Evolutionary conservation across 2,888 invertebrate species (phyloP), one percentile per base, ranked within the genome.

Genomic region (Acholoe squamosa): DNA sequence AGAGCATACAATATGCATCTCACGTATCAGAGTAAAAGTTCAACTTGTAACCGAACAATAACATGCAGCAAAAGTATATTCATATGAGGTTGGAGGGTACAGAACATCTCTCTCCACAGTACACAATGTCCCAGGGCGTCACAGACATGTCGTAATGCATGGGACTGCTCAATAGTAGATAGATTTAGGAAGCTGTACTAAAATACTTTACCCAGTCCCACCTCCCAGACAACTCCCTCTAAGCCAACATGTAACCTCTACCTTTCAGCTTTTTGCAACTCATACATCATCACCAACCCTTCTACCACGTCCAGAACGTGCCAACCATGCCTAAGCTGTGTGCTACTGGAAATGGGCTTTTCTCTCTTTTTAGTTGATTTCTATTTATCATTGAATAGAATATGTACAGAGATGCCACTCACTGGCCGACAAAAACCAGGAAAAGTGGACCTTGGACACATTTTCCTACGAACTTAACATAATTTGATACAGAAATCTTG

Each of bases 211-310:
- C 71, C 7, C 28, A 71, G 71, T 28, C 19, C 71, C 28, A 71
- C 71, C 71, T 14, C 71, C 71, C 71, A 71, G 71, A 71, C 71
- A 14, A 71, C 71, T 71, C 71, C 71, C 71, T 71, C 71, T 71
- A 71, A 71, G 31, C 71, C 71, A 71, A 71, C 71, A 71, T 71
- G 71, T 25, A 71, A 71, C 71, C 71, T 71, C 25, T 28, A 71
- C 71, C 71, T 0, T 71, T 61, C 71, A 14, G n/a, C 31, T 71
- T 28, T 71, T 71, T 61, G 19, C 61, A 61, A 61, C 61, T 3
- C 61, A 61, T 61, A 61, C 19, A 61, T 61, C 61, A 61, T n/a
- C n/a, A n/a, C n/a, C 14, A 61, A 61, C 5, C 43, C 43, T 7
- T 43, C 43, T 10, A 43, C 43, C 3, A 10, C 43, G 5, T 43